Percentiles rank a stretch among this genome's conserved stretches.
Evolutionary conservation across 1,140 invertebrate genomes (phyloP).

Genomic region (Drosophila lini): DNA sequence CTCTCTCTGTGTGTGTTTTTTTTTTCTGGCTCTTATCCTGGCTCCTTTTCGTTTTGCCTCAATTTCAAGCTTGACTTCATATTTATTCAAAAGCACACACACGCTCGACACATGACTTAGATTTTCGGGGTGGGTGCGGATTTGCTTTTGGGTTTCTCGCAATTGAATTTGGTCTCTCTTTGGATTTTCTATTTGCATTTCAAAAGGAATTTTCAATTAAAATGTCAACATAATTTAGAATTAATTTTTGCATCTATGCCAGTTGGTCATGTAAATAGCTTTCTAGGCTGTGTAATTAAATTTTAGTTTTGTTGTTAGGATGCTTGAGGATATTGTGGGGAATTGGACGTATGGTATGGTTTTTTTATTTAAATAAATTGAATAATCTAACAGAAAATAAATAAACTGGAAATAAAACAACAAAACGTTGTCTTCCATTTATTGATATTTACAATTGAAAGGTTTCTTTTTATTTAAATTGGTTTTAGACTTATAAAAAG

Average conservation of each 20-base stretch:
- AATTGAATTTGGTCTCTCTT: conserved; percentile 67
- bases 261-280: conserved; percentile 23
- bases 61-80: conserved; percentile 65
- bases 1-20: background rate
- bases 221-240: conserved; percentile 56
- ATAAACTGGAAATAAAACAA: background rate
- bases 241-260: conserved; percentile 39
- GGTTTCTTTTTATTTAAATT: background rate
- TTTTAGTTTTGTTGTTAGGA: conserved; percentile 20
- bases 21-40: background rate
- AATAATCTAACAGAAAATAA: background rate
- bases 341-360: background rate
- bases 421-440: background rate
- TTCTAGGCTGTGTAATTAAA: conserved; percentile 31
- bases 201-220: conserved; percentile 71
- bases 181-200: conserved; percentile 60
- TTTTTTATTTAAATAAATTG: conserved; percentile 7
- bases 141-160: conserved; percentile 46
- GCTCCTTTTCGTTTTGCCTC: conserved; percentile 29
- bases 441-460: background rate
- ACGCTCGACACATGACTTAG: conserved; percentile 34
- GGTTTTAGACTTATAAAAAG: background rate
- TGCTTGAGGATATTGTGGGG: background rate
- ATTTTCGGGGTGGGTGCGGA: conserved; percentile 34
- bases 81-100: conserved; percentile 35